Evolutionary conservation across 2,113 vertebrate species (phyloP), one percentile per base, ranked within the genome.

Genomic region (Microcebus murinus): DNA sequence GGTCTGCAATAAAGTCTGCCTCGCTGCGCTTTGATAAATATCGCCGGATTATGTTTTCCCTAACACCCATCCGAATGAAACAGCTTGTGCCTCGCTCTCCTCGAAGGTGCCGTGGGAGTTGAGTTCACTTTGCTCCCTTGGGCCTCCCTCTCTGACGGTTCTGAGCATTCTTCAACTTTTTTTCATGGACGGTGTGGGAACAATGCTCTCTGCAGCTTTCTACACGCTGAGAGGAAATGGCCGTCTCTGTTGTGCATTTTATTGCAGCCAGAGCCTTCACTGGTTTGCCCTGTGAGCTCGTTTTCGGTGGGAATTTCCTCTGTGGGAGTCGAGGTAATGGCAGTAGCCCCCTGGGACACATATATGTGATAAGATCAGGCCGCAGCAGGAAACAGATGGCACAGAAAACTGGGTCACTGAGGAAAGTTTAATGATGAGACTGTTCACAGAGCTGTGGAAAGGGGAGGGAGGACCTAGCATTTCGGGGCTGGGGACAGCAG

Each of bases 371-470:
- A 2, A 8, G n/a, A 50, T 77, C 50, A 90, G 85, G 45, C 29
- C 84, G 4, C 52, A 82, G 73, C 34, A n/a, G 93, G 87, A 65
- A 34, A 55, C 25, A 87, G 89, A 63, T 59, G 84, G 45, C 61
- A 52, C 1, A 0, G 31, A 39, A 52, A 87, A 87, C n/a, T 77
- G 50, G 80, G 84, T 61, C 67, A 82, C 12, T n/a, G 67, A 63
- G 36, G 25, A 36, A 57, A 79, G 50, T 48, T 48, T 67, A 36
- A 11, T 42, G 5, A 25, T 23, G 52, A 31, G 39, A 20, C 88
- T 50, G 50, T 76, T 50, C 27, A 57, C 74, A 29, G 4, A 34
- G 71, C 21, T 3, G 84, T 11, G 45, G 50, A 36, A 4, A 39
- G 74, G 14, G n/a, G 11, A 4, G 29, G 48, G 50, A 57, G 74